phyloP scores from a whole-genome alignment of 2,888 invertebrate genomes.

The Oligia latruncula region DNA sequence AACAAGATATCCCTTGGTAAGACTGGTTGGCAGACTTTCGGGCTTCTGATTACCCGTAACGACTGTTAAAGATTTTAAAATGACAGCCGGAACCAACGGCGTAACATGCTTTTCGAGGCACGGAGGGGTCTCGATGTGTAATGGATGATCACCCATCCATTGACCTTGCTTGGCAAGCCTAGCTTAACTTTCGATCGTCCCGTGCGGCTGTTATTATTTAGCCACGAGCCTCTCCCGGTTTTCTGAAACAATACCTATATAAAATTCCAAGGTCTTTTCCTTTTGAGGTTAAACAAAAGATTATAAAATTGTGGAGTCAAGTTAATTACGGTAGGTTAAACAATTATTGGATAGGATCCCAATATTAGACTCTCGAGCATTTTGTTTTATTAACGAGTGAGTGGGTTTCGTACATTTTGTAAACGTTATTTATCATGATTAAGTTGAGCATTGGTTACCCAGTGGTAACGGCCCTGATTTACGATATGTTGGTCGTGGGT shows the following conservation, averaged over 20 bases:
- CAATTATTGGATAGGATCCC: conserved; percentile 37
- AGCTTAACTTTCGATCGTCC: background rate
- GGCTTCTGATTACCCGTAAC: background rate
- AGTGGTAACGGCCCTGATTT: too few relatives aligned
- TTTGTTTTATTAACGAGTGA: conserved; percentile 38
- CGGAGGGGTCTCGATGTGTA: background rate
- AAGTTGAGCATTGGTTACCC: background rate
- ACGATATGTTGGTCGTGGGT: too few relatives aligned
- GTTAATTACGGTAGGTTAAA: conserved; percentile 42
- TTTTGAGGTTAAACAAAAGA: conserved; percentile 2
- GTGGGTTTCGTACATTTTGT: conserved; percentile 20
- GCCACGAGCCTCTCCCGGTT: background rate
- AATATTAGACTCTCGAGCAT: conserved; percentile 17
- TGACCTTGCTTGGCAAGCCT: background rate
- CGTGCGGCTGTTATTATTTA: background rate
- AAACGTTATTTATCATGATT: conserved; percentile 12
- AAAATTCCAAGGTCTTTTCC: conserved; percentile 3
- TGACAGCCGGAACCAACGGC: background rate
- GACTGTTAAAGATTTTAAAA: background rate
- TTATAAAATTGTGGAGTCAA: conserved; percentile 34
- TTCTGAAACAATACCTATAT: conserved; percentile 5
- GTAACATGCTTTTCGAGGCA: background rate
- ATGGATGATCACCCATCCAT: background rate
- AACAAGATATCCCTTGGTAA: background rate
- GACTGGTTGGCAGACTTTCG: background rate